Evolutionary conservation across 1,140 invertebrate genomes (phyloP).

Genomic region (Caligus rogercresseyi): DNA sequence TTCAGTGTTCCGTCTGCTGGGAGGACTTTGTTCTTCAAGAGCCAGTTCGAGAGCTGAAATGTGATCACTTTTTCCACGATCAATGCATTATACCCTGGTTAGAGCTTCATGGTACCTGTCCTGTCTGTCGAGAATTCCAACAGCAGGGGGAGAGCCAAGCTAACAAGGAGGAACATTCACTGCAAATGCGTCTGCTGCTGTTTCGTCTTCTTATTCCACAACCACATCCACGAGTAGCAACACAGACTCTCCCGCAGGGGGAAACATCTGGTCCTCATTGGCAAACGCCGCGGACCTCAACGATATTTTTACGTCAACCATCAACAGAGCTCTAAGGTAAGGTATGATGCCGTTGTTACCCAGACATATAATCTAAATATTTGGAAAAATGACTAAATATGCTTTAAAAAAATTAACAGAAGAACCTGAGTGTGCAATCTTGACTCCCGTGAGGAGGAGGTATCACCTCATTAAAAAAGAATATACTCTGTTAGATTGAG

Average conservation of each 20-base stretch:
- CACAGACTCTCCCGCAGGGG: too few species aligned
- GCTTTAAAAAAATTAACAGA: too few species aligned
- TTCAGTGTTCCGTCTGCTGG: slow-evolving; percentile 94
- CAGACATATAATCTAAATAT: too few species aligned
- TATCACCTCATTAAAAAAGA: too few species aligned
- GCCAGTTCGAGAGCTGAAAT: slow-evolving; percentile 64
- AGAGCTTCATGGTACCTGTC: slow-evolving; percentile 72
- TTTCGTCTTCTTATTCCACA: too few species aligned
- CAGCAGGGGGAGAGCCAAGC: slow-evolving; percentile 32
- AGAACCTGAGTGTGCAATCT: too few species aligned
- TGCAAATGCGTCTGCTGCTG: not conserved
- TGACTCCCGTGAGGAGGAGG: too few species aligned
- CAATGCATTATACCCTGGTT: slow-evolving; percentile 20
- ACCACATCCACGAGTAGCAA: too few species aligned
- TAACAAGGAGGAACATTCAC: not conserved
- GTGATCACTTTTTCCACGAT: slow-evolving; percentile 75
- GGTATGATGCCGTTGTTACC: too few species aligned
- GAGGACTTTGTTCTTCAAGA: slow-evolving; percentile 71
- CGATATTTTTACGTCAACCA: not conserved
- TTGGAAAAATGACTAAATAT: too few species aligned
- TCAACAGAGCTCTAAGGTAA: not conserved
- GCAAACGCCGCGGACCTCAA: not conserved
- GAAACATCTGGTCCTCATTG: not conserved
- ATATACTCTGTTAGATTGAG: too few species aligned
- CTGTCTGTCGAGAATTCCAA: slow-evolving; percentile 71